These are phyloP conservation scores for Aculops lycopersici DNA, from an alignment of 1,140 invertebrate genomes.

Conservation along the genomic window DNA sequence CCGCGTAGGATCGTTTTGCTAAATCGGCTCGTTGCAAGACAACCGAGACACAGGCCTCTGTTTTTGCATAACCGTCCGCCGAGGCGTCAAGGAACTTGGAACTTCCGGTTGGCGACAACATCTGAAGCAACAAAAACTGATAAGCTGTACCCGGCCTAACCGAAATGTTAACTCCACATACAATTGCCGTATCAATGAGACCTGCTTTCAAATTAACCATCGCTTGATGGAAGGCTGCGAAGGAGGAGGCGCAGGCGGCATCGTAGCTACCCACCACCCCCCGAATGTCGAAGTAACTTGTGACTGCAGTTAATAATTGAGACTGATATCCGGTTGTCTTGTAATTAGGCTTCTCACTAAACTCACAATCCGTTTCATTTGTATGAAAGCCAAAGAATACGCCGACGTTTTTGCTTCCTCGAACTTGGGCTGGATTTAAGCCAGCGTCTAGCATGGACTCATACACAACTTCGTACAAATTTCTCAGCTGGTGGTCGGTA, in stretches of 20 bases:
- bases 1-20: conserved; percentile 20
- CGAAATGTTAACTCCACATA: conserved; percentile 47
- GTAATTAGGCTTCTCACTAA: neutral
- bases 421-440: conserved; percentile 17
- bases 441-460: conserved; percentile 78
- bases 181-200: conserved; percentile 65
- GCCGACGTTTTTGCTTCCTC: conserved; percentile 42
- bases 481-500: conserved; percentile 71
- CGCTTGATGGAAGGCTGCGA: neutral
- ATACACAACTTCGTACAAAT: conserved; percentile 62
- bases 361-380: neutral
- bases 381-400: neutral
- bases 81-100: conserved; percentile 8
- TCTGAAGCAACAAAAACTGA: conserved; percentile 28
- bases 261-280: neutral
- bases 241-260: neutral
- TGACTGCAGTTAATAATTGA: neutral
- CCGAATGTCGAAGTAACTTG: neutral
- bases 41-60: conserved; percentile 20
- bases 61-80: conserved; percentile 8
- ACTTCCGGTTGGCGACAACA: conserved; percentile 7
- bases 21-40: conserved; percentile 18
- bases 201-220: neutral
- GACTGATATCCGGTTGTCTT: neutral
- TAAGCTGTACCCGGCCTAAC: conserved; percentile 52